Conservation (phyloP, 2,888 invertebrate species). For the Gisinianus flammeolus region DNA sequence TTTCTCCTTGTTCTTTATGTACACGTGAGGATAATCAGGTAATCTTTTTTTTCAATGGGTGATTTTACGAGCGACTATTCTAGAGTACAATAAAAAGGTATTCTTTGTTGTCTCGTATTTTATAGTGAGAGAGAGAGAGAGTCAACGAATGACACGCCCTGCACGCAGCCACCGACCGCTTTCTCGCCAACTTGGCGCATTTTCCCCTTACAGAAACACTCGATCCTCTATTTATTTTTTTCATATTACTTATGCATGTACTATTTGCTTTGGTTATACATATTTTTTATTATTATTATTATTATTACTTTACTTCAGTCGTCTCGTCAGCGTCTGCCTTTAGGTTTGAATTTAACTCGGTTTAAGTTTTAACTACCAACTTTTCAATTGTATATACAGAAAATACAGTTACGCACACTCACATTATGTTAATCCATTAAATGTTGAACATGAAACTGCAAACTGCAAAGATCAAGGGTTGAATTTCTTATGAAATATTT, state of each 20-base stretch:
- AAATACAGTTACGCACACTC: no score
- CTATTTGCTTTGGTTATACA: background rate
- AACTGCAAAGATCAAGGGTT: no score
- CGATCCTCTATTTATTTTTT: background rate
- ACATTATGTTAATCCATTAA: no score
- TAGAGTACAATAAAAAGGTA: background rate
- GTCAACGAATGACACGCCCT: background rate
- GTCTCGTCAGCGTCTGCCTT: no score
- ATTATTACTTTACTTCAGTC: background rate
- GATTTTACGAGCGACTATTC: background rate
- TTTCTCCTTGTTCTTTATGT: background rate
- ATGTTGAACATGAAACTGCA: no score
- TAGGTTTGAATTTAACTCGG: no score
- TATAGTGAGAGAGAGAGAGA: no score
- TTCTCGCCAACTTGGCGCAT: background rate
- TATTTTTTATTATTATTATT: background rate
- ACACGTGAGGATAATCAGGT: background rate
- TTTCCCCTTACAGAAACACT: no score
- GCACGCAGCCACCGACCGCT: background rate
- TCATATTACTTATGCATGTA: background rate
- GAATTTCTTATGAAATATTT: no score
- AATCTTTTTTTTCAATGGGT: background rate
- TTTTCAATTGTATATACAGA: no score
- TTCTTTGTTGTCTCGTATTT: slow-evolving; percentile 23
- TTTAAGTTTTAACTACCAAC: no score